These are phyloP conservation scores for Tragelaphus strepsiceros DNA, from an alignment of 2,113 vertebrate species.

Conservation along the genomic window DNA sequence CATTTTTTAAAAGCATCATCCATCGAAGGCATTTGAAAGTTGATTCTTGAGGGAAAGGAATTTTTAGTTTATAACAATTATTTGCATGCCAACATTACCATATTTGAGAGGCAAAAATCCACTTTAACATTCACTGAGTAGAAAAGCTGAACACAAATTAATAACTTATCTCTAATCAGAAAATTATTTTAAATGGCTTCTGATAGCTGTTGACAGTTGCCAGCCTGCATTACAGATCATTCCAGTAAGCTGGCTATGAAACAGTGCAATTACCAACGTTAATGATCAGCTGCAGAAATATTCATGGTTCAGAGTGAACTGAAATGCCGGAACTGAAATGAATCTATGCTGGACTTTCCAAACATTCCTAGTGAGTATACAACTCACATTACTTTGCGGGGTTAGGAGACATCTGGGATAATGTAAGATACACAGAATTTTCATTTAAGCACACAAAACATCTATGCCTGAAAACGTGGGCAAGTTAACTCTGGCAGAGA, in stretches of 20 bases:
- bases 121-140: neutral
- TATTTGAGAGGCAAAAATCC: neutral
- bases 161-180: conserved; percentile 29
- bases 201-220: neutral
- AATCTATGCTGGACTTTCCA: neutral
- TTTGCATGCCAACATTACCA: neutral
- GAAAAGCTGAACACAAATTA: conserved; percentile 38
- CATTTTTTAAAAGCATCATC: neutral
- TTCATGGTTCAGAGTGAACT: neutral
- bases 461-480: neutral
- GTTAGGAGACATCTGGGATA: neutral
- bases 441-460: neutral
- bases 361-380: neutral
- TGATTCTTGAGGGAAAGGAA: neutral
- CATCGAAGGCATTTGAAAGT: neutral
- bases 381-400: neutral
- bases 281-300: conserved; percentile 30
- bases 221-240: neutral
- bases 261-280: conserved; percentile 2
- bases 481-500: neutral
- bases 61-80: neutral
- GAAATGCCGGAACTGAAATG: neutral
- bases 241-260: neutral
- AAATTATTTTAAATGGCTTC: conserved; percentile 41
- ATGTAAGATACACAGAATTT: neutral